Evolutionary conservation across 2,797 vertebrate species (phyloP).

Genomic region (Cichlasoma orientale): DNA sequence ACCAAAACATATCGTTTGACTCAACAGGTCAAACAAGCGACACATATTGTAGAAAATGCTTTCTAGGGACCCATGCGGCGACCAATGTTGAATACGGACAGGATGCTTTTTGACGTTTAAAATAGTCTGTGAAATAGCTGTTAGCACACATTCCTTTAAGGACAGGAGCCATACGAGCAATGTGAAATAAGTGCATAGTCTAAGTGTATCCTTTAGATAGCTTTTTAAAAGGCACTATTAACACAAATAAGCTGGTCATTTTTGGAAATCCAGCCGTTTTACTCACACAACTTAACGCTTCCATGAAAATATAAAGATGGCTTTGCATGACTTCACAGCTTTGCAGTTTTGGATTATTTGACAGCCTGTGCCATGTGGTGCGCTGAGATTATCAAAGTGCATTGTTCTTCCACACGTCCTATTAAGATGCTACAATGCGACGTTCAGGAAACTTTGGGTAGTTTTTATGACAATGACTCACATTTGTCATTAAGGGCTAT

Average conservation of each 20-base stretch:
- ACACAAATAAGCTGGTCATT: constrained; percentile 17
- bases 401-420: constrained; percentile 22
- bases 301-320: constrained; percentile 11
- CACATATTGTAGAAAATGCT: constrained; percentile 28
- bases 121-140: constrained; percentile 31
- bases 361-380: constrained; percentile 5
- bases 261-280: constrained; percentile 22
- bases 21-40: constrained; percentile 14
- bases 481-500: constrained; percentile 66
- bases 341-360: constrained; percentile 30
- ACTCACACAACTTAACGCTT: constrained; percentile 9
- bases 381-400: constrained; percentile 39
- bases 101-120: constrained; percentile 49
- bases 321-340: constrained; percentile 41
- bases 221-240: constrained; percentile 55
- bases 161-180: constrained; percentile 67
- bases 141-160: constrained; percentile 63
- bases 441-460: constrained; percentile 41
- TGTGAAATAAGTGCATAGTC: constrained; percentile 43
- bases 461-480: constrained; percentile 38
- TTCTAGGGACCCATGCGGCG: neutral
- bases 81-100: constrained; percentile 21
- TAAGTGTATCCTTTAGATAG: constrained; percentile 41
- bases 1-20: too few species aligned
- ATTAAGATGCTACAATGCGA: constrained; percentile 28